phyloP scores from a whole-genome alignment of 2,113 vertebrate species.

The Felis chaus region DNA sequence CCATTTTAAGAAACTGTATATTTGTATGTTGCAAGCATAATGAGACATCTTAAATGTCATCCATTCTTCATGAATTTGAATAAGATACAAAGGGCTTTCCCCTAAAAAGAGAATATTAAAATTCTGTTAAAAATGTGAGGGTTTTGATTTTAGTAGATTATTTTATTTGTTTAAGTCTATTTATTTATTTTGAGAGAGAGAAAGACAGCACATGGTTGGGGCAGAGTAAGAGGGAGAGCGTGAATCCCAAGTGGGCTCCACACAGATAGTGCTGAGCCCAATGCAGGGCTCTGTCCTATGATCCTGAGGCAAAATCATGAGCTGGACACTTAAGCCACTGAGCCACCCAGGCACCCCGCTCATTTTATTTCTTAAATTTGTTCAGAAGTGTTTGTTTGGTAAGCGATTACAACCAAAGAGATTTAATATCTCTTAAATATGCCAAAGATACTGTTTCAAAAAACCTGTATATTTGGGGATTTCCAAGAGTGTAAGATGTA shows the following conservation, averaged over 20 bases:
- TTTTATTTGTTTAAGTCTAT: not conserved
- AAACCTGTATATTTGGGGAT: not conserved
- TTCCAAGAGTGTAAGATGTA: not conserved
- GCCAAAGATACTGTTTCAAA: not conserved
- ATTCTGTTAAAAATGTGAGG: constrained; percentile 42
- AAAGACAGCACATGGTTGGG: no score
- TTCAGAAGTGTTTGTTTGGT: not conserved
- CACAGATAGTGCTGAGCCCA: no score
- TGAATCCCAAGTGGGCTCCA: no score
- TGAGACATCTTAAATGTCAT: constrained; percentile 74
- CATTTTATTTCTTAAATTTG: constrained; percentile 26
- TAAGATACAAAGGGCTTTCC: constrained; percentile 66
- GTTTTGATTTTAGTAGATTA: constrained; percentile 19
- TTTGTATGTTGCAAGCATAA: constrained; percentile 78
- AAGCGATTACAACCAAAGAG: constrained; percentile 7
- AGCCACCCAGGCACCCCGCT: not conserved
- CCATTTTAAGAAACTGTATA: constrained; percentile 68
- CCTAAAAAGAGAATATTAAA: constrained; percentile 48
- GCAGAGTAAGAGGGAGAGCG: no score
- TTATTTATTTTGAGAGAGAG: no score
- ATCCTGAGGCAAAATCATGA: no score
- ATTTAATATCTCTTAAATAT: not conserved
- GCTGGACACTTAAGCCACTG: no score
- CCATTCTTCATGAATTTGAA: constrained; percentile 84
- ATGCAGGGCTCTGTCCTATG: no score